Base-by-base conservation (phyloP, 2,113 vertebrate genomes). In the Ptychochromis oligacanthus region DNA sequence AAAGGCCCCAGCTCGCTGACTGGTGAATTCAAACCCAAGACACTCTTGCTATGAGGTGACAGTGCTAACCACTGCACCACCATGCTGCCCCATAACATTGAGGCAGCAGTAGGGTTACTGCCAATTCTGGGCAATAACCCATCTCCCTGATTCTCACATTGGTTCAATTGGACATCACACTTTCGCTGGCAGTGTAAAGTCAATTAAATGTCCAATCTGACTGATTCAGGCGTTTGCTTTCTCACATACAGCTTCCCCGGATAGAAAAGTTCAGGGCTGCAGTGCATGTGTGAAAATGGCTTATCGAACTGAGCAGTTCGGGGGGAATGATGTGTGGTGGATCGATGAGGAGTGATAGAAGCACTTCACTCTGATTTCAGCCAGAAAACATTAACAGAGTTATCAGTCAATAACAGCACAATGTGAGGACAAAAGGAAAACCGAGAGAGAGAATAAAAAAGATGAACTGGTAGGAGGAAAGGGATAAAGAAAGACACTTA, bases 321-420 rank as follows among this genome's bases (percentile, higher is more conserved):
- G 55, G 26, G 26, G 64, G 17, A 65, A 64, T 18, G 28, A 57
- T 28, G 78, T 52, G 75, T 6, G 46, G 17, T 58, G 78, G 81
- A 82, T 90, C 46, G 31, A 90, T 90, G 38, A 70, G 59, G 31
- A 74, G 52, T 26, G 14, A 14, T 24, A 38, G 54, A 70, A 86
- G 79, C 6, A 60, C 34, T 61, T 77, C 61, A 64, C 54, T 75
- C 62, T 3, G 15, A 83, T 85, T 81, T 87, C 67, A 85, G 40
- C 31, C 77, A 62, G 75, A 82, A 77, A 82, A 83, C 72, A 84
- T 87, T 58, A 79, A 83, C 82, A 80, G 70, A 81, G 55, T 78
- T 78, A 46, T 77, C 36, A 60, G 55, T 91, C 65, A 67, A 81
- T 82, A 65, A 49, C 26, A 36, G 43, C 64, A 80, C n/a, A 79